These are phyloP conservation scores for Nesidiocoris tenuis DNA, from an alignment of 2,888 invertebrate species.

Conservation along the genomic window DNA sequence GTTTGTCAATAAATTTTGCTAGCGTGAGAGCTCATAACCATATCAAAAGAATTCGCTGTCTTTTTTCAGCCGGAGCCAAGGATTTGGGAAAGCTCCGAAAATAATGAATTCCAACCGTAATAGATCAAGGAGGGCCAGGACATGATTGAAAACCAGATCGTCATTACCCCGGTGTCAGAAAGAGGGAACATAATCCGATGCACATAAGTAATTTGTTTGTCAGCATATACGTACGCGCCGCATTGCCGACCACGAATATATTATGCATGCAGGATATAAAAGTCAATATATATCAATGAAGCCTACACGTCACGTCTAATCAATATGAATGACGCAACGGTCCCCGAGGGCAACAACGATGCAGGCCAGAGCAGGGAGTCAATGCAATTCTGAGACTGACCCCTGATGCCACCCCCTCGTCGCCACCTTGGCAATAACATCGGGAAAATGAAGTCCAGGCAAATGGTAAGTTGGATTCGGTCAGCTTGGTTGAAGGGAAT, in stretches of 20 bases:
- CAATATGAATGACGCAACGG: conserved; percentile 36
- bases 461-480: not conserved
- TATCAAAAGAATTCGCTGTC: too few species aligned
- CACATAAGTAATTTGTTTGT: conserved; percentile 11
- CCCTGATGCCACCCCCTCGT: conserved; percentile 18
- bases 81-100: too few species aligned
- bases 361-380: not conserved
- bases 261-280: conserved; percentile 9
- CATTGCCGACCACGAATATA: not conserved
- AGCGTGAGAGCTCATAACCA: too few species aligned
- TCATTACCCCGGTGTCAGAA: not conserved
- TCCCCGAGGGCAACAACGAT: conserved; percentile 6
- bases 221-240: not conserved
- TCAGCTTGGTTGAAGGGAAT: too few species aligned
- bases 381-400: conserved; percentile 17
- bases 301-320: conserved; percentile 9
- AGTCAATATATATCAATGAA: conserved; percentile 22
- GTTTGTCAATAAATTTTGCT: too few species aligned
- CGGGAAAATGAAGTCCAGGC: conserved; percentile 27
- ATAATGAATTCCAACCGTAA: not conserved
- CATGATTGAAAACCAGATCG: not conserved
- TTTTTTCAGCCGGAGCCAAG: too few species aligned
- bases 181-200: not conserved
- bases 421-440: conserved; percentile 31
- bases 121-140: not conserved